Percentiles rank a stretch among this genome's conserved stretches.
Evolutionary conservation across 2,113 vertebrate species (phyloP).

Genomic region (Cariama cristata): DNA sequence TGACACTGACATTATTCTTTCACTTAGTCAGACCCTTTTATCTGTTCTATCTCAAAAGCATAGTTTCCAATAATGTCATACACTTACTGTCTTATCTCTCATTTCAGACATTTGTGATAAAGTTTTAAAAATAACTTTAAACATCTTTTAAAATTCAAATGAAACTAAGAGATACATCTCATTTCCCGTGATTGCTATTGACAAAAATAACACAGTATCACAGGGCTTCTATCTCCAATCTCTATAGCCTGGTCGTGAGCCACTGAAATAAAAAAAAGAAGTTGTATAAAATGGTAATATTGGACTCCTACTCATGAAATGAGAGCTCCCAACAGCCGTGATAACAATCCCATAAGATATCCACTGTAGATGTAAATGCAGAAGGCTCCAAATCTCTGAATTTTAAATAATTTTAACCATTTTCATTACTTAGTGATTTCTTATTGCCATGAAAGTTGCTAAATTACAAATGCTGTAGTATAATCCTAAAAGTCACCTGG

Average conservation of each 20-base stretch:
- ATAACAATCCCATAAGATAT: neutral
- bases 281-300: neutral
- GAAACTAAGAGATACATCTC: conserved; percentile 54
- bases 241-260: neutral
- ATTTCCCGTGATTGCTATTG: conserved; percentile 25
- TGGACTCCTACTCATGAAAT: neutral
- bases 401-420: neutral
- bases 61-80: neutral
- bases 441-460: neutral
- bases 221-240: conserved; percentile 15
- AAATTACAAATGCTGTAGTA: neutral
- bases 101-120: neutral
- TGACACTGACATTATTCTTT: neutral
- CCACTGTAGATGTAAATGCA: neutral
- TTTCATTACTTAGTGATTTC: neutral
- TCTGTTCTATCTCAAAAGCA: neutral
- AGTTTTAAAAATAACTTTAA: conserved; percentile 53
- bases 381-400: neutral
- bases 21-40: neutral
- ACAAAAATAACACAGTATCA: conserved; percentile 41
- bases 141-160: conserved; percentile 59
- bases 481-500: neutral
- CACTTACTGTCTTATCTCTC: neutral
- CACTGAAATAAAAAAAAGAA: neutral
- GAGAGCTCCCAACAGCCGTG: neutral